These are phyloP conservation scores for Achroia grisella DNA, from an alignment of 1,140 invertebrate species.

Conservation along the genomic window DNA sequence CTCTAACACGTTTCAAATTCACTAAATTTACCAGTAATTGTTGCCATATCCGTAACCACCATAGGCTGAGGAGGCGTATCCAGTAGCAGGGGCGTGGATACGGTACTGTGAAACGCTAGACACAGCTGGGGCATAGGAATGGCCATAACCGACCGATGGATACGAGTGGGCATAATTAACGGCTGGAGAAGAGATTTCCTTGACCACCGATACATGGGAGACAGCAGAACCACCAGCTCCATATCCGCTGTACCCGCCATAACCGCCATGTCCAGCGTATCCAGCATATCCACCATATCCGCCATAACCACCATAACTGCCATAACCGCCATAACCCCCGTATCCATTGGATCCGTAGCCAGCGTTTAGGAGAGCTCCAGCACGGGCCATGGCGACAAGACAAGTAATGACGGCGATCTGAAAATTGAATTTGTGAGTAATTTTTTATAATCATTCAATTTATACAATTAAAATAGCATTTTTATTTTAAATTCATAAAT, in stretches of 20 bases:
- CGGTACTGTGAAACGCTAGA: constrained; percentile 2
- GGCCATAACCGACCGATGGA: background rate
- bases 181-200: constrained; percentile 3
- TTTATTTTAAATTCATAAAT: no score
- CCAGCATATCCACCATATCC: constrained; percentile 7
- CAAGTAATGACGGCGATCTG: constrained; percentile 3
- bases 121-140: constrained; percentile 1
- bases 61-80: constrained; percentile 1
- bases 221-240: constrained; percentile 6
- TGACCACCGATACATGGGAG: constrained; percentile 6
- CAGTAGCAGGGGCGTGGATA: background rate
- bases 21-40: background rate
- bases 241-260: constrained; percentile 3
- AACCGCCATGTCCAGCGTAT: constrained; percentile 3
- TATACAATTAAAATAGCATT: no score
- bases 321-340: constrained; percentile 1
- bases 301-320: constrained; percentile 5
- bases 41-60: constrained; percentile 11
- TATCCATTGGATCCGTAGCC: background rate
- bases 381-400: constrained; percentile 1
- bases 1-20: no score
- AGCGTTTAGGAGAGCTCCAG: background rate
- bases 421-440: background rate
- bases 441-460: no score
- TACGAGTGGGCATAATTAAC: background rate